Evolutionary conservation across 2,888 invertebrate species (phyloP).

Genomic region (Spodoptera littoralis): DNA sequence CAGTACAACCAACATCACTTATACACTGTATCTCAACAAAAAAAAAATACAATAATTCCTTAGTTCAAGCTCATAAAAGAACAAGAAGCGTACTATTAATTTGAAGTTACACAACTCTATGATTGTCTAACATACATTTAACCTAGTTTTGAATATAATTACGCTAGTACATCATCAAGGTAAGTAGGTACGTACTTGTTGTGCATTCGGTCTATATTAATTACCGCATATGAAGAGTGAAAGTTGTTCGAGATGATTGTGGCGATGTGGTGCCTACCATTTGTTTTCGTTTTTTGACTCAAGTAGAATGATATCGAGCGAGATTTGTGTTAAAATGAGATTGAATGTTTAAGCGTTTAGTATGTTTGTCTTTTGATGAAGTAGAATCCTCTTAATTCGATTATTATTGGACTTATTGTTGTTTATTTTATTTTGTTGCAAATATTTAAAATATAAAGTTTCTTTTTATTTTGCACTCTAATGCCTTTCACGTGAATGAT

Average conservation of each 20-base stretch:
- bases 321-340: constrained; percentile 7
- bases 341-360: too few relatives aligned
- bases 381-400: too few relatives aligned
- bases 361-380: too few relatives aligned
- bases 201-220: constrained; percentile 55
- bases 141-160: constrained; percentile 30
- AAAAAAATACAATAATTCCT: too few relatives aligned
- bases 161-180: constrained; percentile 40
- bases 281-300: constrained; percentile 13
- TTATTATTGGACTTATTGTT: too few relatives aligned
- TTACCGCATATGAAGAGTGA: constrained; percentile 56
- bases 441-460: too few relatives aligned
- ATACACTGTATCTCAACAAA: too few relatives aligned
- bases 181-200: constrained; percentile 52
- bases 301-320: background rate
- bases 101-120: constrained; percentile 25
- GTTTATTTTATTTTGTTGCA: too few relatives aligned
- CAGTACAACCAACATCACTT: too few relatives aligned
- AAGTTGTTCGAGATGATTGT: constrained; percentile 50
- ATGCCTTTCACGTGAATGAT: too few relatives aligned
- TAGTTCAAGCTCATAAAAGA: background rate
- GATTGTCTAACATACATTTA: constrained; percentile 39
- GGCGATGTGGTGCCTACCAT: constrained; percentile 40
- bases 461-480: too few relatives aligned
- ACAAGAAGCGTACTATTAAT: constrained; percentile 10